Evolutionary conservation across 1,140 invertebrate species (phyloP), one percentile per base, ranked within the genome.

Genomic region (Orussus abietinus): DNA sequence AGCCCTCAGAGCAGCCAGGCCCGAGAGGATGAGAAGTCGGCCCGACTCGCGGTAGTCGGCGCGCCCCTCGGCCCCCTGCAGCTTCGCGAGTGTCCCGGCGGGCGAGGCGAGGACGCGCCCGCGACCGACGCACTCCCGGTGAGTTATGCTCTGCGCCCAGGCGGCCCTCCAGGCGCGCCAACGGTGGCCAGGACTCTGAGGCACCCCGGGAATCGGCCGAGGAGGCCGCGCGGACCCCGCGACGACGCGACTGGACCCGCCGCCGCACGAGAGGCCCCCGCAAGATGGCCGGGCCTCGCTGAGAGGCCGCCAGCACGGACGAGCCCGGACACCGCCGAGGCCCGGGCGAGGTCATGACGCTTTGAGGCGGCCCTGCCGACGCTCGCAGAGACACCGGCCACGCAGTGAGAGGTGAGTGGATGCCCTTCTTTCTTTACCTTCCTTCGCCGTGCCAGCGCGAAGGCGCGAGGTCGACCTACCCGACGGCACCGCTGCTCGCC

Each of bases 331-430:
- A 42, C 12, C 33, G 42, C 41, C 30, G 40, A 37, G 19, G 38
- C 19, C 26, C 20, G 41, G 31, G 41, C 51, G 50, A 52, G 56
- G 61, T 60, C 57, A 64, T 64, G 61, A 55, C 55, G 56, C 59
- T 60, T 49, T 48, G 49, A 42, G 50, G 60, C 43, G 52, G 44
- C 47, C 45, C 50, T 55, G 47, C 55, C 53, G n/a, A n/a, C n/a
- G n/a, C n/a, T n/a, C n/a, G n/a, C 56, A 57, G 61, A 62, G 59
- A 62, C 55, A 53, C 57, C 58, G 61, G 57, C 55, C 61, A 53
- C 59, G 53, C 55, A 60, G 46, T 49, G 59, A 60, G 55, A 63
- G 61, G 61, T 63, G 45, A 36, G 47, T 49, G 32, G 32, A 12
- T 28, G 25, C n/a, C n/a, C n/a, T n/a, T n/a, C n/a, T n/a, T n/a